Conservation (phyloP, 1,140 invertebrate genomes). For the Dinoponera quadriceps region DNA sequence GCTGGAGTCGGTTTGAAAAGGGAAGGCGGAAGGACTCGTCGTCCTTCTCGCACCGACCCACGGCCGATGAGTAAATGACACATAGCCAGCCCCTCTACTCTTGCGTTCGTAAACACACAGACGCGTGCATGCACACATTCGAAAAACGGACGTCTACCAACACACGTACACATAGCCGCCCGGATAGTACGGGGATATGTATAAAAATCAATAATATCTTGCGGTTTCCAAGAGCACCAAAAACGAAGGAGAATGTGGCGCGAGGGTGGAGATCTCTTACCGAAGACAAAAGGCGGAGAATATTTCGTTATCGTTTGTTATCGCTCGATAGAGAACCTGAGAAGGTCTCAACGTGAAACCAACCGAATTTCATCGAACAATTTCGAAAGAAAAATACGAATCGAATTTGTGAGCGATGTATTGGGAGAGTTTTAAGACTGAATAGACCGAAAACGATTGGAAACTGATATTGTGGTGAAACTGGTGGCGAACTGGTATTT, state of each 20-base stretch:
- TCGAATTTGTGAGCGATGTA: not conserved
- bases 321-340: not conserved
- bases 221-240: conserved; percentile 80
- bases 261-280: conserved; percentile 37
- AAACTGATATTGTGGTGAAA: no score
- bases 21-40: conserved; percentile 66
- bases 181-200: conserved; percentile 66
- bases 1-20: conserved; percentile 72
- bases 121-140: conserved; percentile 47
- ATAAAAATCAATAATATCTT: conserved; percentile 86
- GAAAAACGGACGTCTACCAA: conserved; percentile 65
- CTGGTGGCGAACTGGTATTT: no score
- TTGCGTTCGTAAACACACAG: conserved; percentile 72
- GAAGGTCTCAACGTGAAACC: not conserved
- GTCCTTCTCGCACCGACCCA: conserved; percentile 61
- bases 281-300: conserved; percentile 58
- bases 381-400: not conserved
- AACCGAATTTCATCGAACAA: not conserved
- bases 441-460: no score
- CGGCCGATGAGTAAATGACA: conserved; percentile 77
- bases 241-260: conserved; percentile 70
- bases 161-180: conserved; percentile 56
- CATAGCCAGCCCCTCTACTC: conserved; percentile 67
- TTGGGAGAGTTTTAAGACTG: not conserved
- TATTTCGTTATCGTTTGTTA: conserved; percentile 67